Evolutionary conservation across 2,888 invertebrate genomes (phyloP).

Genomic region (Quadroppia sp.): DNA sequence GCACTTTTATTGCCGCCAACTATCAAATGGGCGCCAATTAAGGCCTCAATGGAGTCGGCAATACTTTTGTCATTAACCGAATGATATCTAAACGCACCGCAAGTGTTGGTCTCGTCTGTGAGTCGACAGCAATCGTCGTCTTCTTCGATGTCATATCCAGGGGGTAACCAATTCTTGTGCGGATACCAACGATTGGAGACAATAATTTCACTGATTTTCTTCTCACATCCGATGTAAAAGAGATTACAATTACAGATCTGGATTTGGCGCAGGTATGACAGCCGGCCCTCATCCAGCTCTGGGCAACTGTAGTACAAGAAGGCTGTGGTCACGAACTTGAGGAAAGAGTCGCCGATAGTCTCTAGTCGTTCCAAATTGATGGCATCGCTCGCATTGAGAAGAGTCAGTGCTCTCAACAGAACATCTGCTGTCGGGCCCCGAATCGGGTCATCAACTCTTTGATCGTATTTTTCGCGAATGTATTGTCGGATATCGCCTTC

Average conservation of each 20-base stretch:
- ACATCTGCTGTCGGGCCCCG: constrained; percentile 29
- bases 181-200: constrained; percentile 54
- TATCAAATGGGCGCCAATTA: constrained; percentile 71
- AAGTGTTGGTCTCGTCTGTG: too few species aligned
- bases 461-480: constrained; percentile 1
- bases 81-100: constrained; percentile 14
- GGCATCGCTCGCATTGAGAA: constrained; percentile 67
- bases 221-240: constrained; percentile 56
- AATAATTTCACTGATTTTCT: constrained; percentile 54
- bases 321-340: constrained; percentile 72
- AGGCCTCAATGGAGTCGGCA: constrained; percentile 78
- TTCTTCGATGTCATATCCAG: constrained; percentile 64
- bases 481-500: constrained; percentile 14
- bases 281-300: constrained; percentile 68
- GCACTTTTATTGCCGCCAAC: constrained; percentile 57
- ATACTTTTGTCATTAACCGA: constrained; percentile 59
- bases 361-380: constrained; percentile 77
- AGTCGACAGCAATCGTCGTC: too few species aligned
- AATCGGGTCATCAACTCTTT: background rate
- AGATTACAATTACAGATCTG: constrained; percentile 81
- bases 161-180: constrained; percentile 70
- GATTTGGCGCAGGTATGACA: constrained; percentile 67
- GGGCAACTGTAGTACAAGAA: constrained; percentile 68
- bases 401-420: constrained; percentile 63
- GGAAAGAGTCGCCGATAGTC: constrained; percentile 80